phyloP scores from a whole-genome alignment of 1,140 invertebrate genomes.

The Solenopsis invicta region DNA sequence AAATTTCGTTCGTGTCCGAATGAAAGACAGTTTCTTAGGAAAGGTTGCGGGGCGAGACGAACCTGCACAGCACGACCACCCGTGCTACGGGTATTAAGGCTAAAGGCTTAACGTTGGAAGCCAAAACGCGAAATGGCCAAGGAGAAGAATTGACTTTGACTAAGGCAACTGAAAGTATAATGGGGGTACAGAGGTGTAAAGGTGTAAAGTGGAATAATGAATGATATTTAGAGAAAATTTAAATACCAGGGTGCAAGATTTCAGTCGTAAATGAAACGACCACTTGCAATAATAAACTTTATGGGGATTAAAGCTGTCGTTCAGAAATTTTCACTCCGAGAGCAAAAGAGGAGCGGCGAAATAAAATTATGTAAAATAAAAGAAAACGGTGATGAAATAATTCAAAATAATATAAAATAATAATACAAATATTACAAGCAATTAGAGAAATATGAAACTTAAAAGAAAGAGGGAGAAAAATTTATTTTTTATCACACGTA shows the following conservation, averaged over 20 bases:
- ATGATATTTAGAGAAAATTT: not conserved
- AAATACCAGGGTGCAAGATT: not conserved
- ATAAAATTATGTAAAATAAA: no score
- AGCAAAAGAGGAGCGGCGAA: no score
- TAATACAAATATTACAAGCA: no score
- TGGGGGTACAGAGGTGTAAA: not conserved
- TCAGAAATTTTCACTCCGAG: not conserved
- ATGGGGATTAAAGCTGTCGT: not conserved
- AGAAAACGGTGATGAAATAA: no score
- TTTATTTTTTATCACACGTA: not conserved
- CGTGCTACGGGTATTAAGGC: constrained; percentile 77
- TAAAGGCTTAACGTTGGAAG: constrained; percentile 84
- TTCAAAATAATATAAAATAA: no score
- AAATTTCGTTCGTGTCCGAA: constrained; percentile 68
- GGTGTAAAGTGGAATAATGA: not conserved
- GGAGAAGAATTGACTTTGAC: constrained; percentile 79
- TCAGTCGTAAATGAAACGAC: not conserved
- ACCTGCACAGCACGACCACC: constrained; percentile 79
- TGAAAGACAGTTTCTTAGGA: constrained; percentile 75
- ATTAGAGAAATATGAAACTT: not conserved
- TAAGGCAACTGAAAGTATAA: not conserved
- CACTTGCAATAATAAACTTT: not conserved
- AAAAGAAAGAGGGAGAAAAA: not conserved
- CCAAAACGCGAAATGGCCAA: constrained; percentile 80
- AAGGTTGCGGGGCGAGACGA: constrained; percentile 69